Conservation (phyloP, 2,113 vertebrate species). For the Epinephelus lanceolatus region DNA sequence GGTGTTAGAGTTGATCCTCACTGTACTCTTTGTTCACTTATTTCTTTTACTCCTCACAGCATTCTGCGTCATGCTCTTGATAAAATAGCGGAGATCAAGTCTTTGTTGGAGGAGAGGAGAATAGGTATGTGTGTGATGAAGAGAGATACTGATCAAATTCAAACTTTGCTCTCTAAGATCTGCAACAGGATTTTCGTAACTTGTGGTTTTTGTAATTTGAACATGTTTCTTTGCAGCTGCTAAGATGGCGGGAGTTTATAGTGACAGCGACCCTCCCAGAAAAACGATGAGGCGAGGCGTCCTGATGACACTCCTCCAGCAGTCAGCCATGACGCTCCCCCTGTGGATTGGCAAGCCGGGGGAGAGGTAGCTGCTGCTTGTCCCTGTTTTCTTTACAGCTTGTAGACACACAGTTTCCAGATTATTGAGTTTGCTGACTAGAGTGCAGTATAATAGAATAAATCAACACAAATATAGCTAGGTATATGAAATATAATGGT, state of each 20-base stretch:
- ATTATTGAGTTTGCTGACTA: too few relatives aligned
- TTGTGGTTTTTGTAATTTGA: neutral
- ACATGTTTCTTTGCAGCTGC: conserved; percentile 81
- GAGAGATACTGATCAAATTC: too few relatives aligned
- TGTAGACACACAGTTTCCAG: too few relatives aligned
- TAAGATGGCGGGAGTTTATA: conserved; percentile 91
- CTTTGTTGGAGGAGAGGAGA: conserved; percentile 90
- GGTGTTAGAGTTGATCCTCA: neutral
- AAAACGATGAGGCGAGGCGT: conserved; percentile 95
- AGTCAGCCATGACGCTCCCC: conserved; percentile 94
- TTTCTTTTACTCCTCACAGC: conserved; percentile 68
- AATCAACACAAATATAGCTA: too few relatives aligned
- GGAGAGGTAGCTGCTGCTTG: conserved; percentile 85
- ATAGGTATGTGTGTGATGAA: conserved; percentile 85
- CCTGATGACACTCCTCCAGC: conserved; percentile 93
- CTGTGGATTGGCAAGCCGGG: conserved; percentile 95
- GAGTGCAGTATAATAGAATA: too few relatives aligned
- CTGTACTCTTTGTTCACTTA: neutral
- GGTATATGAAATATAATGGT: too few relatives aligned
- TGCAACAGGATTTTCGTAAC: neutral
- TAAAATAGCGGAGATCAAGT: conserved; percentile 95
- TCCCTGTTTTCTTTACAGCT: too few relatives aligned
- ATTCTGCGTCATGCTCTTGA: conserved; percentile 92
- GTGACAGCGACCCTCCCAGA: conserved; percentile 90
- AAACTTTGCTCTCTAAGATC: fast-evolving